Evolutionary conservation across 2,113 vertebrate genomes (phyloP).

Genomic region (Meles meles): DNA sequence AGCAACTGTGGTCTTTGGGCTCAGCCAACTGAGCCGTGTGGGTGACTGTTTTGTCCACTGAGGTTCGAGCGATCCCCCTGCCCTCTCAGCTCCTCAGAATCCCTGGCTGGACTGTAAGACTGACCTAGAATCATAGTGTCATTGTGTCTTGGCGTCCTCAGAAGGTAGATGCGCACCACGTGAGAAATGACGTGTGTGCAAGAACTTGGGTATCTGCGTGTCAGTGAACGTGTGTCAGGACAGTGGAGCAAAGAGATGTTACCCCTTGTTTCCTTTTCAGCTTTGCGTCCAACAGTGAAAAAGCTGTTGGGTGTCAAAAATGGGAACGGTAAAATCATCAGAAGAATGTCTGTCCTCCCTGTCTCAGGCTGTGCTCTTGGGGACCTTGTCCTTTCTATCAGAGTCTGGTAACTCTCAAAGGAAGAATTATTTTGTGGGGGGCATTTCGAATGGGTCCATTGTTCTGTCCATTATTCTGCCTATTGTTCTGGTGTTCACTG

Average conservation of each 20-base stretch:
- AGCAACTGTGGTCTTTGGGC: slow-evolving; percentile 1
- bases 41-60: neutral
- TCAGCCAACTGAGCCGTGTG: neutral
- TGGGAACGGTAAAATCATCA: slow-evolving; percentile 15
- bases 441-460: neutral
- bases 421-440: slow-evolving; percentile 25
- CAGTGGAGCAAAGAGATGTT: neutral
- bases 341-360: neutral
- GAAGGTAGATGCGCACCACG: neutral
- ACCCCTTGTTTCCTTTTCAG: neutral
- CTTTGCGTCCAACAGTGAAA: neutral
- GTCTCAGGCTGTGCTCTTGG: neutral
- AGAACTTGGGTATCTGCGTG: neutral
- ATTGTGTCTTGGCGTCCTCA: neutral
- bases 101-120: neutral
- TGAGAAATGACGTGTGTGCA: neutral
- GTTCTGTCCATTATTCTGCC: neutral
- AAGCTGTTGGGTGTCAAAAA: neutral
- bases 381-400: neutral
- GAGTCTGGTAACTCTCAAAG: slow-evolving; percentile 24
- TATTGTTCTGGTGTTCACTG: neutral
- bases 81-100: neutral
- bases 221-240: neutral
- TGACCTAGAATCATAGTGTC: neutral
- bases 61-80: neutral